Percentiles rank a stretch among this genome's conserved stretches.
Evolutionary conservation across 2,888 invertebrate species (phyloP).

Genomic region (Acanthosoma haemorrhoidale): DNA sequence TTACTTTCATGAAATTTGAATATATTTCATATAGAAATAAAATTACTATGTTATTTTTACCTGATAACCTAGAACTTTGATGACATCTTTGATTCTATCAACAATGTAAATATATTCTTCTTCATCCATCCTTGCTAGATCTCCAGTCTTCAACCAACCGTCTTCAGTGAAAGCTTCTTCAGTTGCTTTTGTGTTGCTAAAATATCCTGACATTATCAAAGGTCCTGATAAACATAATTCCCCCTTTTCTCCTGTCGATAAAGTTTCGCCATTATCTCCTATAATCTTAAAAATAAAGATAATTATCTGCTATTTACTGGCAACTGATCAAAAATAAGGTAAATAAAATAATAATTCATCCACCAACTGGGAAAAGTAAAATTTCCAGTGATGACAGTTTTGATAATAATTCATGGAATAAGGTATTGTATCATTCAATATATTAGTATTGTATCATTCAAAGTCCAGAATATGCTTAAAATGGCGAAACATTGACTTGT

Average conservation of each 20-base stretch:
- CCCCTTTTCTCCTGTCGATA: slow-evolving; percentile 64
- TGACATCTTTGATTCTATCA: slow-evolving; percentile 81
- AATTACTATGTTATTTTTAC: no score
- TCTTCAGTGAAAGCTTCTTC: slow-evolving; percentile 59
- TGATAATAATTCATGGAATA: background rate
- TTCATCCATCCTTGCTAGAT: slow-evolving; percentile 73
- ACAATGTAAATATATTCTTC: slow-evolving; percentile 74
- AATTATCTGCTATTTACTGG: background rate
- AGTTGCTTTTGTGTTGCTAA: slow-evolving; percentile 63
- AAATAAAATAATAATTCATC: background rate
- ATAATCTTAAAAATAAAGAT: slow-evolving; percentile 37
- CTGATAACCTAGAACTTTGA: slow-evolving; percentile 80
- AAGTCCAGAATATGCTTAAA: no score
- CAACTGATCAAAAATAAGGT: background rate
- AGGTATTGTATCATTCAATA: no score
- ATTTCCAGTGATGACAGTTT: background rate
- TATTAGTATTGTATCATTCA: no score
- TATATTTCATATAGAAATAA: no score
- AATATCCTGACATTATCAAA: slow-evolving; percentile 77
- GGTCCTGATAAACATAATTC: slow-evolving; percentile 81
- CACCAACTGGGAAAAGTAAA: background rate
- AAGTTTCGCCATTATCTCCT: slow-evolving; percentile 48
- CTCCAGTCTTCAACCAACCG: slow-evolving; percentile 74
- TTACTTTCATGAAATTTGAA: no score
- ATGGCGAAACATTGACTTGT: no score